Base-by-base conservation (phyloP, 2,797 vertebrate genomes). In the Oreochromis grahami region DNA sequence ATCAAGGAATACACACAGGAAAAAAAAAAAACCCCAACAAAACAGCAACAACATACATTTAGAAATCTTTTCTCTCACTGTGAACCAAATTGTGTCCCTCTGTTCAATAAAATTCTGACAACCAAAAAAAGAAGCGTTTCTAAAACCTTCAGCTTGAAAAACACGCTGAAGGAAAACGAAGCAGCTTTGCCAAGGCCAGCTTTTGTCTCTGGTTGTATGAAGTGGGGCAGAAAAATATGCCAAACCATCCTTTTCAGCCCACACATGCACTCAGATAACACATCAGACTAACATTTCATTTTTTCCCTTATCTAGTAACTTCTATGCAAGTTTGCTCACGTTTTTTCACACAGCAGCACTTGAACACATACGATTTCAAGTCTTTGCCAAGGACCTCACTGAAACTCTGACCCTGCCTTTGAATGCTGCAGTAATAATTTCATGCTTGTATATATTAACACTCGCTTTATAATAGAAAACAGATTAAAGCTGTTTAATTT, bases 131-230 rank as follows among this genome's bases (percentile, higher is more conserved):
- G 29, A 76, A 51, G 2, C 24, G 10, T 90, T 87, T 92, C 29
- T 74, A 84, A 93, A 82, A 78, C 76, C 34, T 80, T 82, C 80
- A 84, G 81, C 81, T 84, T 79, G 80, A 86, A 85, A 86, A 90
- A 50, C 72, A 84, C 74, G 70, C 13, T 1, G 10, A 70, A 80
- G 51, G 45, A 79, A 80, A 81, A 84, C 56, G 58, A 89, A 83
- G 15, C 78, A 10, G 72, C 77, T 85, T 74, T 55, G 38, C 84
- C 87, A 92, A 89, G 92, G 92, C 85, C 85, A 82, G 84, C 72
- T 84, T 93, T 92, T 91, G 86, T 93, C 77, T 88, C 55, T 76
- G 43, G 4, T 76, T 77, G 85, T 50, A 82, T 74, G 78, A 87
- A 82, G 56, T n/a, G 60, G 11, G 41, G 51, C 5, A 15, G 65